Evolutionary conservation across 2,113 vertebrate species (phyloP).

Genomic region (Poeciliopsis prolifica): DNA sequence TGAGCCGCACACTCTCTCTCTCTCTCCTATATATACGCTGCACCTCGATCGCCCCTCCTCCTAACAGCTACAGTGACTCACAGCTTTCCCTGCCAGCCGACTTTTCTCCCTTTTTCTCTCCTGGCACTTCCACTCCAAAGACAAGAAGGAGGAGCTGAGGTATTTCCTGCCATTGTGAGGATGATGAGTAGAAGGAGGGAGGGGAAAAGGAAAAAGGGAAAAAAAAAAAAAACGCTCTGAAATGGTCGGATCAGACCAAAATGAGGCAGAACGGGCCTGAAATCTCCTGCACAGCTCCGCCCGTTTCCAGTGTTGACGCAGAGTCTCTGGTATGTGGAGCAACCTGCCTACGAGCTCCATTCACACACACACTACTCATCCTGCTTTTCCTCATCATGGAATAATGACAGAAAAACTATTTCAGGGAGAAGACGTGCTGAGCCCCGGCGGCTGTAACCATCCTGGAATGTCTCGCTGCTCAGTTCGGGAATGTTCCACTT

Average conservation of each 20-base stretch:
- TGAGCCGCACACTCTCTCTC: constrained; percentile 40
- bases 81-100: constrained; percentile 35
- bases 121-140: constrained; percentile 27
- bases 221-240: constrained; percentile 34
- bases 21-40: constrained; percentile 45
- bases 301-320: constrained; percentile 65
- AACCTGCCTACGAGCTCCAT: constrained; percentile 68
- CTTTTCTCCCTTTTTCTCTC: constrained; percentile 27
- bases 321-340: constrained; percentile 74
- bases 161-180: constrained; percentile 79
- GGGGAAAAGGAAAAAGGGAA: neutral
- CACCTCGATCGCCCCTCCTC: constrained; percentile 62
- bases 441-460: constrained; percentile 46
- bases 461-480: constrained; percentile 46
- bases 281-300: constrained; percentile 62
- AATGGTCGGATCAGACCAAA: constrained; percentile 47
- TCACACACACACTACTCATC: constrained; percentile 49
- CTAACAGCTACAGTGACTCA: constrained; percentile 71
- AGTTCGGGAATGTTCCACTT: constrained; percentile 38
- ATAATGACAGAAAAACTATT: constrained; percentile 41
- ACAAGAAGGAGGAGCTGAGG: constrained; percentile 59
- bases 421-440: constrained; percentile 41
- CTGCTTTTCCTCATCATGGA: constrained; percentile 46
- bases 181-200: constrained; percentile 40
- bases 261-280: constrained; percentile 52